Evolutionary conservation across 2,113 vertebrate genomes (phyloP), one percentile per base, ranked within the genome.

Genomic region (Carettochelys insculpta): DNA sequence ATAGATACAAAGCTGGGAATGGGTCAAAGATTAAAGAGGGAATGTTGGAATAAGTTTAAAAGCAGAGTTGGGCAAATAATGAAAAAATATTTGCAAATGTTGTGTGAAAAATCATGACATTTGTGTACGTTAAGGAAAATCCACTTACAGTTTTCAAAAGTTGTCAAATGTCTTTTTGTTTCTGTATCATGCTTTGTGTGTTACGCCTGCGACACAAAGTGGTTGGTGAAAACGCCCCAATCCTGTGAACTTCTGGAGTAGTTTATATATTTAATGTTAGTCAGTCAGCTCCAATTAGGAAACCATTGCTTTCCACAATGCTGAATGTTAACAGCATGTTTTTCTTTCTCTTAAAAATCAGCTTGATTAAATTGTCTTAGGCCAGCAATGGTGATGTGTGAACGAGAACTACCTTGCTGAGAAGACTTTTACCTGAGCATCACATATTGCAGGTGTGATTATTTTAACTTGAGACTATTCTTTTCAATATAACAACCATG

Each of bases 401-500:
- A 75, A 41, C 43, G 24, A 77, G 29, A n/a, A 77, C 12, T 8
- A 52, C 38, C 89, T 9, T 5, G 83, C 19, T 85, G n/a, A 78
- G 84, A 83, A 41, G 50, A 38, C 65, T 92, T 93, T 96, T 85
- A 68, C 34, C 77, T 82, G n/a, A 1, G 3, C 14, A 78, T 80
- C 77, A 79, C 58, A 19, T 83, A 50, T 90, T 88, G 58, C 41
- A 88, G 77, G 90, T 85, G 3, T n/a, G n/a, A n/a, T n/a, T n/a
- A n/a, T n/a, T n/a, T n/a, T n/a, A n/a, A n/a, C n/a, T 61, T 29
- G 54, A 29, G 77, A 88, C 76, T 53, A 14, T 83, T 91, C 89
- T 95, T 34, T 79, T 90, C 52, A 5, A 2, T 92, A 83, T 78
- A 45, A 82, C 48, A 79, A 29, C 38, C 79, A 68, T 92, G 94